Base-by-base conservation (phyloP, 1,140 invertebrate species). In the Ceratina japonica region DNA sequence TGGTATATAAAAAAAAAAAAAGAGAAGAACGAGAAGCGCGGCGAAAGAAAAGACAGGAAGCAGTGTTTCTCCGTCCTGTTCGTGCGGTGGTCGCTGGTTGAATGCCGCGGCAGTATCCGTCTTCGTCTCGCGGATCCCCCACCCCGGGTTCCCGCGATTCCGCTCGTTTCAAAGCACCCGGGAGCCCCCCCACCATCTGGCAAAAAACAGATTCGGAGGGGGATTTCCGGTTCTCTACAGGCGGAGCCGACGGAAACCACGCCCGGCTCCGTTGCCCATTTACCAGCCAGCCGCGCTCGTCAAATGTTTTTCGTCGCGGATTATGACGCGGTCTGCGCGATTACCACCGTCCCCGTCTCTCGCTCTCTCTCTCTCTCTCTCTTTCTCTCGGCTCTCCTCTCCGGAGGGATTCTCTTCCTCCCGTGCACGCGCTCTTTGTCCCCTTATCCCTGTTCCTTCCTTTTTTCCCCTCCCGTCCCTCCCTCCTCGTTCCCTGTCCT, bases 301-400 rank as follows among this genome's bases (percentile, higher is more conserved):
- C 90, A 91, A 92, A 92, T 89, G 91, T 92, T 92, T 92, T 92
- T 91, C 90, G 90, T 90, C 91, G 87, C 90, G 89, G 92, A 92
- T 92, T 92, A 92, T 92, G 91, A 92, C 92, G 91, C 92, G 91
- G 88, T 89, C 90, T 92, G 91, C 88, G 91, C 90, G 91, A 92
- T 92, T 92, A 92, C 88, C 91, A 89, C 89, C 88, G 86, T 82
- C 85, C 82, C 81, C 82, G 58, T 73, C n/a, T n/a, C n/a, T n/a
- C n/a, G n/a, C n/a, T n/a, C n/a, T n/a, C 64, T 76, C 74, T 80
- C 72, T 20, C 69, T 75, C 69, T 62, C 70, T 76, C 82, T 83
- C n/a, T 13, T 51, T 5, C 51, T 16, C 18, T 63, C 61, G 5
- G 1, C n/a, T 20, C 31, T 44, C 15, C n/a, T 16, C 10, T 22